Conservation (phyloP, 2,797 vertebrate species). For the Malacoraja senta region DNA sequence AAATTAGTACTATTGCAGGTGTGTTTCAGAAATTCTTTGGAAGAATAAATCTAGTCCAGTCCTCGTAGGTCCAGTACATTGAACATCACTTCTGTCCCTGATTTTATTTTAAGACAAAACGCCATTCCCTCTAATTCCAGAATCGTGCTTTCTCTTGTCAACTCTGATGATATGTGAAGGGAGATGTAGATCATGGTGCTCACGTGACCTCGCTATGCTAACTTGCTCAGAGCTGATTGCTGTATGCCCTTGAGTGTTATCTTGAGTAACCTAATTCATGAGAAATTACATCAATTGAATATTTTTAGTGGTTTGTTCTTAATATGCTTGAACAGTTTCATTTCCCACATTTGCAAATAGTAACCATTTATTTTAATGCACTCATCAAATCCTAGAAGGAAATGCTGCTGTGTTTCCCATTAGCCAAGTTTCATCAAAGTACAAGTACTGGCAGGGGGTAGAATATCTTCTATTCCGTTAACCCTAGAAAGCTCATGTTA, state of each 20-base stretch:
- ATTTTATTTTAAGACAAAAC: neutral
- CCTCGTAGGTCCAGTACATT: neutral
- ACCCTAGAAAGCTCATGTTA: neutral
- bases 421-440: neutral
- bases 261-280: neutral
- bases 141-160: neutral
- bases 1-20: neutral
- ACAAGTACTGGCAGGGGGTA: neutral
- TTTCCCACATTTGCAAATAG: neutral
- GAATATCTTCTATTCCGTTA: neutral
- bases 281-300: neutral
- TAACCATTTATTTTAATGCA: neutral
- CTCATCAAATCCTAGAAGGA: neutral
- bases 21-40: neutral
- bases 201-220: neutral
- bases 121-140: neutral
- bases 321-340: neutral
- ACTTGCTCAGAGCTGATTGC: neutral
- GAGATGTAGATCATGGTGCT: neutral
- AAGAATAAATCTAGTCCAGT: neutral
- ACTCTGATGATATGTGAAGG: neutral
- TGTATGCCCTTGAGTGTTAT: neutral
- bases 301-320: neutral
- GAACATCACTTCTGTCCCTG: neutral
- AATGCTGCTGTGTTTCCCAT: neutral